These are phyloP conservation scores for Adrianichthys oophorus DNA, from an alignment of 2,797 vertebrate species.

Conservation along the genomic window DNA sequence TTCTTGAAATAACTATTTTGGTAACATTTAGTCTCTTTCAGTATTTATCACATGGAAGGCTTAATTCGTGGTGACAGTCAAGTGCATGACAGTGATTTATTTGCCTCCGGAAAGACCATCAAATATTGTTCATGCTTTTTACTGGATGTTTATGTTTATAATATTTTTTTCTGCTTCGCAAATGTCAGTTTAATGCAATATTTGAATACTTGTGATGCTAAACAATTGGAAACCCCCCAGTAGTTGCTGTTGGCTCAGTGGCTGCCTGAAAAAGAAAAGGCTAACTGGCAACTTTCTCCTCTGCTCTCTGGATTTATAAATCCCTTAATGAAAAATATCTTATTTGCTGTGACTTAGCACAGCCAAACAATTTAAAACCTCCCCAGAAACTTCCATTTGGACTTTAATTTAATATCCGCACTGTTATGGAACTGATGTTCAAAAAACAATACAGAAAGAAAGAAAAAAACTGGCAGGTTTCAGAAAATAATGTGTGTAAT, in stretches of 20 bases:
- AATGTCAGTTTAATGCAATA: background rate
- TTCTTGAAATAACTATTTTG: slow-evolving; percentile 45
- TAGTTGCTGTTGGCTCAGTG: too few species aligned
- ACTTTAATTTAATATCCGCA: slow-evolving; percentile 44
- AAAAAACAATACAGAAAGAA: slow-evolving; percentile 34
- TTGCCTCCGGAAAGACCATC: slow-evolving; percentile 12
- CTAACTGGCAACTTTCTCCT: slow-evolving; percentile 12
- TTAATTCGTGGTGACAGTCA: slow-evolving; percentile 30
- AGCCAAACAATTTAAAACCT: slow-evolving; percentile 39
- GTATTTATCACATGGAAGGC: slow-evolving; percentile 32
- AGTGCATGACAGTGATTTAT: slow-evolving; percentile 12
- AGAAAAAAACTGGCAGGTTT: slow-evolving; percentile 39
- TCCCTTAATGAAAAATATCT: slow-evolving; percentile 41
- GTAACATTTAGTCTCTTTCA: slow-evolving; percentile 22
- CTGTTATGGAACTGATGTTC: slow-evolving; percentile 42
- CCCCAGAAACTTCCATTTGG: slow-evolving; percentile 45
- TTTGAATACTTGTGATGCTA: too few species aligned
- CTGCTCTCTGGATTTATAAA: slow-evolving; percentile 14
- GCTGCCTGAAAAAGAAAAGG: background rate
- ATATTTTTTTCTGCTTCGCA: background rate
- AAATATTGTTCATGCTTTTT: slow-evolving; percentile 16
- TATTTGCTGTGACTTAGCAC: slow-evolving; percentile 33
- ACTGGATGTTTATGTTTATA: slow-evolving; percentile 4
- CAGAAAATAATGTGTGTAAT: slow-evolving; percentile 43
- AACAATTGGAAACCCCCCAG: too few species aligned